phyloP scores from a whole-genome alignment of 2,113 vertebrate genomes.

The Bombycilla garrulus region DNA sequence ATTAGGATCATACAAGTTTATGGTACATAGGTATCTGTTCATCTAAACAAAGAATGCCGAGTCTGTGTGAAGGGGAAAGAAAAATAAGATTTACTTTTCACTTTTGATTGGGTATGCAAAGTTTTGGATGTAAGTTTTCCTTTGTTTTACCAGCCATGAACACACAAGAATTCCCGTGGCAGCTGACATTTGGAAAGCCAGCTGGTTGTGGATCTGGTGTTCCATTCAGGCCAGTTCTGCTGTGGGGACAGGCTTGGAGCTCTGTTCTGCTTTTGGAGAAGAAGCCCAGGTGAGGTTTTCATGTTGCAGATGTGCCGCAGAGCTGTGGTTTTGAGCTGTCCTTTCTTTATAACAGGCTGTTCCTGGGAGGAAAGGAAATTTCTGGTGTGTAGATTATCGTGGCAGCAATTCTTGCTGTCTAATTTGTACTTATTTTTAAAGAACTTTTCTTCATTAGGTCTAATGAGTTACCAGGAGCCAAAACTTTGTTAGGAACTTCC shows the following conservation, averaged over 20 bases:
- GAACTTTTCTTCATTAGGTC: background rate
- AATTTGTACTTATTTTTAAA: background rate
- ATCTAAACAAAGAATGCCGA: background rate
- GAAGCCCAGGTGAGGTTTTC: background rate
- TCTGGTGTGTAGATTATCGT: background rate
- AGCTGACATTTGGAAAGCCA: background rate
- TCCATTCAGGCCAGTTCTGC: background rate
- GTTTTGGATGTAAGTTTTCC: background rate
- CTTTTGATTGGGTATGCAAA: background rate
- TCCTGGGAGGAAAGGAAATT: background rate
- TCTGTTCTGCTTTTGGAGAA: background rate
- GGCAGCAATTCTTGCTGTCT: background rate
- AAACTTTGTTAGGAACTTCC: background rate
- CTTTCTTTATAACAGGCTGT: background rate
- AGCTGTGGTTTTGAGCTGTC: background rate
- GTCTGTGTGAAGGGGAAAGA: background rate
- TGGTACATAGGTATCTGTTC: background rate
- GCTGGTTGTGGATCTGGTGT: background rate
- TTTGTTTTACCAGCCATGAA: background rate
- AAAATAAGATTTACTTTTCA: background rate
- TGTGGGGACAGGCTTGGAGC: background rate
- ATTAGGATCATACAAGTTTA: background rate
- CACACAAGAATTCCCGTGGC: background rate
- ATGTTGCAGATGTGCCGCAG: background rate
- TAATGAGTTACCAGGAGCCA: background rate